These are phyloP conservation scores for Alaudala cheleensis DNA, from an alignment of 2,113 vertebrate genomes.

Conservation along the genomic window DNA sequence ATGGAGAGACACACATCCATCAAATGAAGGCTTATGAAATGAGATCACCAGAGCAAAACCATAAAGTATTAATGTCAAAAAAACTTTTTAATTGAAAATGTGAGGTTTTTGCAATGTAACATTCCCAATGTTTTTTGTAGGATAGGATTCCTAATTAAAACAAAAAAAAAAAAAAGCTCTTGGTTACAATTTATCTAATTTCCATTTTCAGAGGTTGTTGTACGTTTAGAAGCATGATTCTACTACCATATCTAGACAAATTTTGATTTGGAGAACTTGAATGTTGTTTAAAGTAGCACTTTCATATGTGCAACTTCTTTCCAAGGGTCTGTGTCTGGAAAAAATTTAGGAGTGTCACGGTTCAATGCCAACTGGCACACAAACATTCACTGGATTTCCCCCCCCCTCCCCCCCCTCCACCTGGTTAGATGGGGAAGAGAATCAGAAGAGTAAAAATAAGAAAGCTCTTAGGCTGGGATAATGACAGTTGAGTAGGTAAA, in stretches of 20 bases:
- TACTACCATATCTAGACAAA: background rate
- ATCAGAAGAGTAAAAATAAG: background rate
- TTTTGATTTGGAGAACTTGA: background rate
- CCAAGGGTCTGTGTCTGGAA: background rate
- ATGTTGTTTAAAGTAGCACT: background rate
- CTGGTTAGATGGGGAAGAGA: background rate
- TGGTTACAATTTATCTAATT: background rate
- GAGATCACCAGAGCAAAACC: background rate
- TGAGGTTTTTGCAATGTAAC: background rate
- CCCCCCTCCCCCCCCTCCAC: too few species aligned
- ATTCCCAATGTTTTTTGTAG: background rate
- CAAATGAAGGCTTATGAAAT: background rate
- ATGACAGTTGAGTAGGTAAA: background rate
- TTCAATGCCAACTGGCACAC: background rate
- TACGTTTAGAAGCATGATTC: background rate
- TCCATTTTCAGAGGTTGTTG: background rate
- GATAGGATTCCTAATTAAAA: background rate
- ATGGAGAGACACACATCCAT: background rate
- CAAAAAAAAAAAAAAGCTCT: background rate
- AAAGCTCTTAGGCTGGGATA: background rate
- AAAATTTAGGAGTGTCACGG: background rate
- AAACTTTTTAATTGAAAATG: background rate
- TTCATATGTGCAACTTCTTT: background rate
- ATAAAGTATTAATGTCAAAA: background rate
- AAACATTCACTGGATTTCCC: fast-evolving